A percentile compares a stretch with the other conserved stretches of the same genome.
phyloP scores from a whole-genome alignment of 2,113 vertebrate genomes.

The Takifugu flavidus region DNA sequence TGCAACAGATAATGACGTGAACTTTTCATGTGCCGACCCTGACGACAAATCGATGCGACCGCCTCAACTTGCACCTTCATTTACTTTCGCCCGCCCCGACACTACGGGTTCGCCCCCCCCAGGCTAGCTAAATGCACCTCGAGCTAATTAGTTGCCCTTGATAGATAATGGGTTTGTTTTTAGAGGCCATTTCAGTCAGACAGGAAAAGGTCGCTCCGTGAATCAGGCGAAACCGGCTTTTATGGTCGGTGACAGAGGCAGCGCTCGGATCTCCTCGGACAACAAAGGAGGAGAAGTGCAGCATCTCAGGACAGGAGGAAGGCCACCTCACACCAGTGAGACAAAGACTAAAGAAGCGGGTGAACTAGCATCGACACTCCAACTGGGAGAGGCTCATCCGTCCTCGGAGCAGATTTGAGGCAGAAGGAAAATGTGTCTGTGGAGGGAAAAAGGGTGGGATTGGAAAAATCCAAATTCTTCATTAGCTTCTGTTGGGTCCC shows the following conservation, averaged over 20 bases:
- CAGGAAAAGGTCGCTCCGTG: conserved; percentile 46
- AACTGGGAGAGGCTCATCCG: conserved; percentile 33
- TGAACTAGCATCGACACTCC: conserved; percentile 49
- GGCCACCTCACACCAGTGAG: conserved; percentile 26
- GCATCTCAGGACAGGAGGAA: conserved; percentile 28
- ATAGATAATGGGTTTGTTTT: conserved; percentile 43
- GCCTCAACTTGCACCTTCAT: conserved; percentile 11
- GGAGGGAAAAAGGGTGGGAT: conserved; percentile 31
- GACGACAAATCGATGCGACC: conserved; percentile 58
- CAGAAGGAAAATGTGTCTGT: conserved; percentile 28
- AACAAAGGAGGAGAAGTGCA: conserved; percentile 21
- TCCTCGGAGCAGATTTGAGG: conserved; percentile 32
- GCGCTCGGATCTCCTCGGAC: conserved; percentile 40
- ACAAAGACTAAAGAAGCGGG: conserved; percentile 33
- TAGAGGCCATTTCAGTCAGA: conserved; percentile 40
- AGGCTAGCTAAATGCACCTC: background rate
- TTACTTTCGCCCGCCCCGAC: no score
- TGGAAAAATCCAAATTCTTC: conserved; percentile 56
- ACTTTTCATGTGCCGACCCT: conserved; percentile 53
- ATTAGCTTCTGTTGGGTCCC: conserved; percentile 63
- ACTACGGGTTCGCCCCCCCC: no score
- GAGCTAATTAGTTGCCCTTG: conserved; percentile 25
- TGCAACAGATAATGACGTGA: conserved; percentile 54
- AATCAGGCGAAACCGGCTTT: conserved; percentile 50
- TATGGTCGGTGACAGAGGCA: conserved; percentile 53